Conservation (phyloP, 2,113 vertebrate species). For the Cyanistes caeruleus region DNA sequence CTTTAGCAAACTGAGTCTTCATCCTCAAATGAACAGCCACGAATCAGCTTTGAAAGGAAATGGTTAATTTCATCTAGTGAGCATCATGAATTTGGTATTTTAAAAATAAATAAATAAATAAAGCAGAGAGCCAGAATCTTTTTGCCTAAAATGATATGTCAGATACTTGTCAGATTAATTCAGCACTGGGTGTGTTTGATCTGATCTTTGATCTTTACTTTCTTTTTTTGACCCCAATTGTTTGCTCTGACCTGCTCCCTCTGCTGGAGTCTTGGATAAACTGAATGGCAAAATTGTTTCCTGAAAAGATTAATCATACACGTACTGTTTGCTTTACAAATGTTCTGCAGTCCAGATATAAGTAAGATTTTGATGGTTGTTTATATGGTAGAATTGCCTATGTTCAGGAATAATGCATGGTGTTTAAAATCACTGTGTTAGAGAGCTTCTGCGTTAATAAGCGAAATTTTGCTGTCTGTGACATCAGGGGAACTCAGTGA, state of each 20-base stretch:
- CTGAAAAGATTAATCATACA: conserved; percentile 68
- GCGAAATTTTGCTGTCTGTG: background rate
- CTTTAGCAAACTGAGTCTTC: background rate
- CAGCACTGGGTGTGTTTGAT: conserved; percentile 36
- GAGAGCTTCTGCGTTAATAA: background rate
- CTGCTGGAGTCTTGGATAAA: conserved; percentile 76
- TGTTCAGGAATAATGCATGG: background rate
- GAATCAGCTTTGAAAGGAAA: background rate
- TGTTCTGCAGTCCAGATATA: conserved; percentile 40
- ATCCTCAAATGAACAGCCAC: background rate
- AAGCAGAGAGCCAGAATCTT: background rate
- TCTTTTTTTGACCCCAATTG: conserved; percentile 58
- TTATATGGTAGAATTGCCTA: conserved; percentile 19
- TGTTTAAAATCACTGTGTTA: background rate
- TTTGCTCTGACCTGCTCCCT: conserved; percentile 73
- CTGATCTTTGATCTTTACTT: conserved; percentile 65
- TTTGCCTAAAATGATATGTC: conserved; percentile 33
- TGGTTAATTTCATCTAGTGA: background rate
- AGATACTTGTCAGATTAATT: conserved; percentile 41
- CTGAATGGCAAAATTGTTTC: conserved; percentile 65
- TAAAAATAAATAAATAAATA: background rate
- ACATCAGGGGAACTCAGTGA: background rate
- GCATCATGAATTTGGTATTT: background rate
- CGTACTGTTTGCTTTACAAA: conserved; percentile 61
- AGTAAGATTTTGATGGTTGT: conserved; percentile 53